Evolutionary conservation across 2,113 vertebrate species (phyloP).

Genomic region (Colinus virginianus): DNA sequence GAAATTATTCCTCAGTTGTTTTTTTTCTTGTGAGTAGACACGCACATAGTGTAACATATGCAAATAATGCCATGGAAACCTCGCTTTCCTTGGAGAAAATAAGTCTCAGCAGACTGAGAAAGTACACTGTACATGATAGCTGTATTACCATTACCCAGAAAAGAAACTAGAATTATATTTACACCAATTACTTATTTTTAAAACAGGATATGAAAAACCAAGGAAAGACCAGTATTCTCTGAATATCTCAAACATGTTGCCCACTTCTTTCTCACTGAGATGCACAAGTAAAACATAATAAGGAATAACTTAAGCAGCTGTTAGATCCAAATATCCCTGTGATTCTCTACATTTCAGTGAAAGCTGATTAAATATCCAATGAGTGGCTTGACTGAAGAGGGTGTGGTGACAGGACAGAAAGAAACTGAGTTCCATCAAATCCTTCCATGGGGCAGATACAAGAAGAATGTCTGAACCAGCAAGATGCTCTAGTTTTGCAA

Average conservation of each 20-base stretch:
- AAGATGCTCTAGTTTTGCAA: background rate
- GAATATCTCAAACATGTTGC: background rate
- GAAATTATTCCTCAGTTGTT: background rate
- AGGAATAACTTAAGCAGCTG: background rate
- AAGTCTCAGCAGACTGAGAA: background rate
- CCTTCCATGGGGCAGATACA: background rate
- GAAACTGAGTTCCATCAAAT: background rate
- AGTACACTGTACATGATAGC: background rate
- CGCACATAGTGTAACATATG: background rate
- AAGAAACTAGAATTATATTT: background rate
- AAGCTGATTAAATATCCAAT: background rate
- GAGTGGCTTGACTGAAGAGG: background rate
- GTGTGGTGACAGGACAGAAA: accelerated
- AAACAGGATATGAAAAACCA: background rate
- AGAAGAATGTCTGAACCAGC: background rate
- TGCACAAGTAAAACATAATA: background rate
- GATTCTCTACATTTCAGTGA: background rate
- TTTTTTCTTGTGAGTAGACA: background rate
- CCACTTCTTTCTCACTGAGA: background rate
- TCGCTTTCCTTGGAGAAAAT: background rate
- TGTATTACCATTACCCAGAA: background rate
- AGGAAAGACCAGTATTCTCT: background rate
- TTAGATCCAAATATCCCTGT: background rate
- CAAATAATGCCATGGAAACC: background rate
- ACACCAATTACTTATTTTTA: background rate